Evolutionary conservation across 2,888 invertebrate species (phyloP).

Genomic region (Auanema sp.): DNA sequence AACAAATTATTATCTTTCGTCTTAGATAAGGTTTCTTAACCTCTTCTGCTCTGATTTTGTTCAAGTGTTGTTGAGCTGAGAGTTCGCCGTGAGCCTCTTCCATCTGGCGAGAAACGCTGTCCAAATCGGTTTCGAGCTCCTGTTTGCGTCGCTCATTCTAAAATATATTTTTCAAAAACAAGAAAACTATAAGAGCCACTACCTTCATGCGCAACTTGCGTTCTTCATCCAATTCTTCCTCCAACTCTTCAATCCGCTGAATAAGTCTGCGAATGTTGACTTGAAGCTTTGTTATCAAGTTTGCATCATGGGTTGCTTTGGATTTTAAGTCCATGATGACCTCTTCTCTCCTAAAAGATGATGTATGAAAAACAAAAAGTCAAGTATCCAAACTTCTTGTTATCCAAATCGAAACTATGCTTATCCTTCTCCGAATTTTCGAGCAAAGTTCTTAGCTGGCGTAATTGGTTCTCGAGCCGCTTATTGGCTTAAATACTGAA

Average conservation of each 20-base stretch:
- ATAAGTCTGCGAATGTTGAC: conserved; percentile 32
- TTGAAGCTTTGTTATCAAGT: conserved; percentile 87
- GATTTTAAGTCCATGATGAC: conserved; percentile 92
- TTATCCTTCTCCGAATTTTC: conserved; percentile 94
- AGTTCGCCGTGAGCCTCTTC: conserved; percentile 99
- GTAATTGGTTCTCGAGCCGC: conserved; percentile 90
- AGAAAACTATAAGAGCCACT: background rate
- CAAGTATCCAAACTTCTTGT: background rate
- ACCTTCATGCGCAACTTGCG: conserved; percentile 69
- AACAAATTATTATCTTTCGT: conserved; percentile 2
- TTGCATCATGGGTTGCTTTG: conserved; percentile 90
- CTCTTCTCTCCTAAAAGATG: conserved; percentile 78
- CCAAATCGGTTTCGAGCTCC: conserved; percentile 93
- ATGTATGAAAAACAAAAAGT: background rate
- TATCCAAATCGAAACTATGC: conserved; percentile 87
- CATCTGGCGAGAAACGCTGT: conserved; percentile 91
- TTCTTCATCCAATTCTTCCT: conserved; percentile 98
- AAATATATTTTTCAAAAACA: background rate
- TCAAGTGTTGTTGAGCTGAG: conserved; percentile 76
- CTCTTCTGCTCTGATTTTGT: conserved; percentile 52
- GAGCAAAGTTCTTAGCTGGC: conserved; percentile 93
- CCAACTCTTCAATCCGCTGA: conserved; percentile 85
- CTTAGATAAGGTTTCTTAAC: conserved; percentile 16
- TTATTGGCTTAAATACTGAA: conserved; percentile 72
- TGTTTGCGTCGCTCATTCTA: conserved; percentile 71